A percentile compares a stretch with the other conserved stretches of the same genome.
Evolutionary conservation across 2,797 vertebrate species (phyloP).

Genomic region (Xenops minutus): DNA sequence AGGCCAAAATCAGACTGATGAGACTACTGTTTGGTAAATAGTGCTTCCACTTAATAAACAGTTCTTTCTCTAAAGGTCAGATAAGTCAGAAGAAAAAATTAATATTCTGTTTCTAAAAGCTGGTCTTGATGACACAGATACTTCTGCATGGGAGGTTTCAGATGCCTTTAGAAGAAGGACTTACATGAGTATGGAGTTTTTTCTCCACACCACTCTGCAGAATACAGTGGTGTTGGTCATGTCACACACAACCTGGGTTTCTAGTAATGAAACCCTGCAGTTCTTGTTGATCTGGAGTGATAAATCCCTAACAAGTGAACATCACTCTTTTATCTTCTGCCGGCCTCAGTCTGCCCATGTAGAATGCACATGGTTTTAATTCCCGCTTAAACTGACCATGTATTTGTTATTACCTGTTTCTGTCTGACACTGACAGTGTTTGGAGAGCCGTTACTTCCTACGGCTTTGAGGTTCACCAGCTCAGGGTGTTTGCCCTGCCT

Average conservation of each 20-base stretch:
- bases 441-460: not conserved
- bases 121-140: not conserved
- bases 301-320: not conserved
- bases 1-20: not conserved
- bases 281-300: not conserved
- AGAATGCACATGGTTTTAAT: not conserved
- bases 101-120: not conserved
- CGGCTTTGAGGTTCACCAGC: not conserved
- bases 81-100: not conserved
- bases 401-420: not conserved
- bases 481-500: not conserved
- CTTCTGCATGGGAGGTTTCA: not conserved
- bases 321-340: not conserved
- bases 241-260: not conserved
- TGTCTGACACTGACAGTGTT: not conserved
- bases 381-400: not conserved
- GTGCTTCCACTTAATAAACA: not conserved
- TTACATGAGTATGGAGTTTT: fast-evolving
- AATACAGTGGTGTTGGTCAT: not conserved
- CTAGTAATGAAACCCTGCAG: not conserved
- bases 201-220: not conserved
- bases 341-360: not conserved
- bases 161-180: not conserved
- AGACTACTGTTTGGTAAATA: not conserved
- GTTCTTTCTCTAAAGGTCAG: not conserved